A percentile compares a stretch with the other conserved stretches of the same genome.
Conservation (phyloP, 92 coral and sea anemone species). For the Zoanthus solanderi region DNA sequence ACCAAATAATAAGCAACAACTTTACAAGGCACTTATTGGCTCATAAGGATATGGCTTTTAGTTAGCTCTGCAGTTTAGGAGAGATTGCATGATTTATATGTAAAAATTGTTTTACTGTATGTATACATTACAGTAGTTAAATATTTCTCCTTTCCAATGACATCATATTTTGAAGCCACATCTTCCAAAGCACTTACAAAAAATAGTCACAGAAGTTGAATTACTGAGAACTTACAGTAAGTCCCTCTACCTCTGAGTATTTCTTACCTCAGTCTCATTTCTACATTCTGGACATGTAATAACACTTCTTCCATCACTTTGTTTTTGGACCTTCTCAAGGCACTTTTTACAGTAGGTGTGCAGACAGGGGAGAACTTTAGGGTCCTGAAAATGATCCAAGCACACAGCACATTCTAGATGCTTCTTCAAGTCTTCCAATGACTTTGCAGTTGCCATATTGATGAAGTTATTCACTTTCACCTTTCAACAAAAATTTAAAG, state of each 20-base stretch:
- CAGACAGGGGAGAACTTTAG: slow-evolving; percentile 78
- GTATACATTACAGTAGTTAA: no score
- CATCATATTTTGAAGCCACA: no score
- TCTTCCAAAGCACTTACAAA: no score
- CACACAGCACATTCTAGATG: slow-evolving; percentile 75
- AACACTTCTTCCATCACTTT: background rate
- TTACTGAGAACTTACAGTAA: no score
- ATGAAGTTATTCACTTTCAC: background rate
- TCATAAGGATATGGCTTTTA: no score
- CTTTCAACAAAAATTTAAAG: background rate
- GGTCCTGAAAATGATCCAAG: slow-evolving; percentile 67
- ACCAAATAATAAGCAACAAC: no score
- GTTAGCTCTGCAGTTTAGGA: no score
- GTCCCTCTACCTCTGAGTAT: background rate
- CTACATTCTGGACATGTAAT: slow-evolving; percentile 51
- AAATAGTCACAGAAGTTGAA: no score
- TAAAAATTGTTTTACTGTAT: no score
- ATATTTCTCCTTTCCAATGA: no score
- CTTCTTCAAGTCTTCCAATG: slow-evolving; percentile 24
- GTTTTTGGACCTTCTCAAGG: slow-evolving; percentile 55
- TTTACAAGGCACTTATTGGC: no score
- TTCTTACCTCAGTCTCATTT: slow-evolving; percentile 38
- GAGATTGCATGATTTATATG: no score
- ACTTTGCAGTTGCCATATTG: slow-evolving; percentile 18
- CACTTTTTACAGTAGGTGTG: slow-evolving; percentile 83